These are phyloP conservation scores for Lamprologus speciosus DNA, from an alignment of 2,113 vertebrate genomes.

Conservation along the genomic window DNA sequence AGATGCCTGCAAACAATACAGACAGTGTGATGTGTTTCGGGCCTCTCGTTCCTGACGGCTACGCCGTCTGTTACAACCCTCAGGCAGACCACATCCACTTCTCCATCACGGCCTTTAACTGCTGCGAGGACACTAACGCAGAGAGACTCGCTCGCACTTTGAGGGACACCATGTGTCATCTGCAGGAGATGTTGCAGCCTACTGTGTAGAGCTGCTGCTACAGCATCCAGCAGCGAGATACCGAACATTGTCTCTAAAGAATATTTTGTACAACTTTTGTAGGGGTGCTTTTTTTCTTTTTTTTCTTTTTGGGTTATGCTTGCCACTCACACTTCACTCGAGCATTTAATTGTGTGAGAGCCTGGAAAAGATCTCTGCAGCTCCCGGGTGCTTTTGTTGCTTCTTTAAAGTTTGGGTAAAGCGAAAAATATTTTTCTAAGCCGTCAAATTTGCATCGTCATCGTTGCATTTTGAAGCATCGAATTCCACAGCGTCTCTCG, in stretches of 20 bases:
- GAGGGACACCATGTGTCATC: conserved; percentile 62
- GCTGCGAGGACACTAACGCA: conserved; percentile 78
- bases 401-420: not conserved
- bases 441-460: not conserved
- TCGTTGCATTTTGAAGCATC: not conserved
- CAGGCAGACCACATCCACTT: conserved; percentile 75
- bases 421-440: not conserved
- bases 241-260: not conserved
- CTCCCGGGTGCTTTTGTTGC: not conserved
- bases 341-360: not conserved
- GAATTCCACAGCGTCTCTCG: not conserved
- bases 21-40: conserved; percentile 84
- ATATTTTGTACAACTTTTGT: not conserved
- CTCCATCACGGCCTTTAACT: conserved; percentile 78
- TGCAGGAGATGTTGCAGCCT: conserved; percentile 69
- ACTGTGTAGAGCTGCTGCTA: conserved; percentile 25
- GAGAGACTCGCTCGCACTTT: conserved; percentile 66
- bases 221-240: not conserved
- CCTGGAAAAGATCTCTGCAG: not conserved
- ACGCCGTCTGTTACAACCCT: conserved; percentile 81
- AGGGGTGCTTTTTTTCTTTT: not conserved
- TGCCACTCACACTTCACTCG: not conserved
- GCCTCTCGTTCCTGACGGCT: conserved; percentile 78
- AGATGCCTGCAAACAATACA: conserved; percentile 75
- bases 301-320: not conserved